These are phyloP conservation scores for Drosophila basisetae DNA, from an alignment of 2,888 invertebrate species.

Conservation along the genomic window DNA sequence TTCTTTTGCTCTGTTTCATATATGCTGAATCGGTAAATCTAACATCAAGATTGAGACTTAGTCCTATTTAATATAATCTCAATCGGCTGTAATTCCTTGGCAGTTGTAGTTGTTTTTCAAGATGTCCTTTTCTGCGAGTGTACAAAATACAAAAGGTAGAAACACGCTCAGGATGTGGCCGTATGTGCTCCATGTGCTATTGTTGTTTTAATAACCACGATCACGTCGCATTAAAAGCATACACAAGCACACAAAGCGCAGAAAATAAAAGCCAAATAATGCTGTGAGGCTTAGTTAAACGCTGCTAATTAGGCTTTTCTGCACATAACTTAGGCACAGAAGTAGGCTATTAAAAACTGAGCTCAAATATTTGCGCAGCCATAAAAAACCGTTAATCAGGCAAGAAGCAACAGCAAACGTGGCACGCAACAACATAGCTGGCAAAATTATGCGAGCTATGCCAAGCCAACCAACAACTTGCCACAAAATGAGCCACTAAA, in stretches of 20 bases:
- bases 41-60: background rate
- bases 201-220: slow-evolving; percentile 78
- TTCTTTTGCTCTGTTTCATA: background rate
- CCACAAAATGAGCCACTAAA: slow-evolving; percentile 33
- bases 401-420: slow-evolving; percentile 19
- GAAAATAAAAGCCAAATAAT: slow-evolving; percentile 16
- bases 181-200: slow-evolving; percentile 32
- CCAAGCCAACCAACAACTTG: slow-evolving; percentile 19
- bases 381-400: slow-evolving; percentile 79
- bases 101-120: background rate
- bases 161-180: slow-evolving; percentile 37
- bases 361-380: slow-evolving; percentile 71
- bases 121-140: background rate
- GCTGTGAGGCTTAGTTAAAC: slow-evolving; percentile 81
- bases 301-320: slow-evolving; percentile 81
- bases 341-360: slow-evolving; percentile 73
- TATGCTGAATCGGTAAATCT: background rate
- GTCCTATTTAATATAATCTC: background rate
- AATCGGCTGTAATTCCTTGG: background rate
- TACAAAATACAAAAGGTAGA: slow-evolving; percentile 9
- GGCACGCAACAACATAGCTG: slow-evolving; percentile 36
- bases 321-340: slow-evolving; percentile 60
- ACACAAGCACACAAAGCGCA: slow-evolving; percentile 12
- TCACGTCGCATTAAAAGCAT: slow-evolving; percentile 75
- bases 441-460: slow-evolving; percentile 35